Base-by-base conservation (phyloP, 1,140 invertebrate genomes). In the Microvelia longipes region DNA sequence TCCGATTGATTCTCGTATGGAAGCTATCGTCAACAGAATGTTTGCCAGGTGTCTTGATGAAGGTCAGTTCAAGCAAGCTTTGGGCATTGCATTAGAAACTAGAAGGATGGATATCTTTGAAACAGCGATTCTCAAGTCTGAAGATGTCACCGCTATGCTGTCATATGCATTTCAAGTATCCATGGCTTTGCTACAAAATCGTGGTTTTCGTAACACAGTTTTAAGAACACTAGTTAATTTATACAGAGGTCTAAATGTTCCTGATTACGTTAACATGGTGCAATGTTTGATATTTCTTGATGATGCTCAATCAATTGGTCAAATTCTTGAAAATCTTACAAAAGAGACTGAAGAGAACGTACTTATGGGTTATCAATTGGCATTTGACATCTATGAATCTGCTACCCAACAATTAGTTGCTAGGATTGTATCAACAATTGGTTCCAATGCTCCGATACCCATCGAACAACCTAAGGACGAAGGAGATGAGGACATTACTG, bases 291-390 rank as follows among this genome's bases (percentile, higher is more conserved):
- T 98, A 74, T 98, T 97, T 78, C 78, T 98, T 63, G 94, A 98
- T 78, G 94, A 98, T 82, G 90, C 95, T 1, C 78, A 91, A 28
- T 88, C 92, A 27, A 93, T 97, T 0, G 94, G 94, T 14, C 88
- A 93, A 78, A 88, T 98, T 72, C 80, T 98, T 0, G 93, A 96
- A 74, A 92, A 90, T 81, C 81, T 98, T 0, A 90, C 90, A 63
- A 87, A 90, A 79, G 88, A 87, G 1, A 85, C 87, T 24, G 87
- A 92, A 73, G 84, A 88, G 63, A 84, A 80, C 73, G 81, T 83
- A 30, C 77, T 98, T 2, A 98, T 98, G 94, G 96, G 94, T 0
- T 98, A 97, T 81, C 97, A 99, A 83, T 98, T 99, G 76, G 95
- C 90, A 0, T 99, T 99, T 83, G 97, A 99, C 85, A 83, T 99